These are phyloP conservation scores for Asbolus verrucosus DNA, from an alignment of 1,140 invertebrate genomes.

Conservation along the genomic window DNA sequence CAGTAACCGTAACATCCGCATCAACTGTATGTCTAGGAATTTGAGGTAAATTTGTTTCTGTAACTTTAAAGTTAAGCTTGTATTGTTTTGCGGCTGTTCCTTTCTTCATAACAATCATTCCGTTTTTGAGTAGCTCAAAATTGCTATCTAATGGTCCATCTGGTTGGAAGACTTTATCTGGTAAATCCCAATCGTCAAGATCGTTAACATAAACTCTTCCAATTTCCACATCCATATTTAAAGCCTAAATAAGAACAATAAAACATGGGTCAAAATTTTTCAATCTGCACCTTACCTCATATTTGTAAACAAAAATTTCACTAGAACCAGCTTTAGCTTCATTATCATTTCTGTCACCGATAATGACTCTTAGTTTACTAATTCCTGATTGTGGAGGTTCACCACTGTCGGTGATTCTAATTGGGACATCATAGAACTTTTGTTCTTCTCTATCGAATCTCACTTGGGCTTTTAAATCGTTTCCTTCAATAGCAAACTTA, in stretches of 20 bases:
- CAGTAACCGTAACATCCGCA: constrained; percentile 84
- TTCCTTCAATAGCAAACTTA: constrained; percentile 71
- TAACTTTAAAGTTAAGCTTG: constrained; percentile 77
- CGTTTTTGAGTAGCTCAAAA: constrained; percentile 76
- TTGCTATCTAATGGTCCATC: constrained; percentile 67
- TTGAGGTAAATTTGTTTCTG: constrained; percentile 71
- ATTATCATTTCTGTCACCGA: constrained; percentile 93
- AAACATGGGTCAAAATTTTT: constrained; percentile 38
- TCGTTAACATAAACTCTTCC: constrained; percentile 92
- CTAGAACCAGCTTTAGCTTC: constrained; percentile 84
- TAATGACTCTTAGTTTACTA: constrained; percentile 85
- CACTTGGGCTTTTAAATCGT: constrained; percentile 71
- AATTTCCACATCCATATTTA: constrained; percentile 81
- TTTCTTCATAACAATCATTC: constrained; percentile 86
- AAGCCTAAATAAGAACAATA: constrained; percentile 66
- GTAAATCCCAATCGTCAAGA: constrained; percentile 93
- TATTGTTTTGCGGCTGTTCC: constrained; percentile 78
- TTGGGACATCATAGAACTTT: constrained; percentile 88
- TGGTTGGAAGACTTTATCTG: constrained; percentile 88
- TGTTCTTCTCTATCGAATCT: constrained; percentile 90
- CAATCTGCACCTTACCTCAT: constrained; percentile 69
- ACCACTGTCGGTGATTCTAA: constrained; percentile 88
- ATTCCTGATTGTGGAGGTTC: constrained; percentile 77
- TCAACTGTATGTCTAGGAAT: constrained; percentile 73
- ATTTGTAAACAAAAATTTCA: constrained; percentile 93